Conservation (phyloP, 2,888 invertebrate species). For the Sepioteuthis lessoniana region DNA sequence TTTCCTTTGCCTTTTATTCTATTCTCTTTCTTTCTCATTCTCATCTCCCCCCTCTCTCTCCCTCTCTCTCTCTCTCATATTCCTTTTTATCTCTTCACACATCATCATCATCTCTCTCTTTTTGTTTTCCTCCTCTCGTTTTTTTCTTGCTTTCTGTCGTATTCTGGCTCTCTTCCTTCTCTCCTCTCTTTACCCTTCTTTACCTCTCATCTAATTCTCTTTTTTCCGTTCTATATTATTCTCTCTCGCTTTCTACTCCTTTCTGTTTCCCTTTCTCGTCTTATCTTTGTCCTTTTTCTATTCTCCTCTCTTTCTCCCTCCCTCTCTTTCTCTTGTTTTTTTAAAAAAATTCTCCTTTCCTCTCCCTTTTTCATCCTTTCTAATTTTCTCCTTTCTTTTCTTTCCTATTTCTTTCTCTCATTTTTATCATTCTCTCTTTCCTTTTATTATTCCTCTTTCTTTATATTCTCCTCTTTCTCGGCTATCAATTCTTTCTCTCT, state of each 20-base stretch:
- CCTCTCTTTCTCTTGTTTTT: neutral
- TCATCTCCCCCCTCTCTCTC: too few species aligned
- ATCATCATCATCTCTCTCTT: neutral
- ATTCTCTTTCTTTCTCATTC: too few species aligned
- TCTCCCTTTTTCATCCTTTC: neutral
- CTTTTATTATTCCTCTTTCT: neutral
- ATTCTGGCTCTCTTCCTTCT: neutral
- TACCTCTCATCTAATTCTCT: neutral
- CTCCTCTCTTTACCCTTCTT: neutral
- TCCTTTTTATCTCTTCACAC: too few species aligned
- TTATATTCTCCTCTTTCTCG: neutral
- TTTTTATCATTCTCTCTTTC: neutral
- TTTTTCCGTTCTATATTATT: neutral
- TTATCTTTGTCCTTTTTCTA: too few species aligned
- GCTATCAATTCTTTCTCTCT: neutral
- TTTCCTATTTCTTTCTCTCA: neutral
- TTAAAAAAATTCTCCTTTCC: too few species aligned
- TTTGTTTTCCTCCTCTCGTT: neutral
- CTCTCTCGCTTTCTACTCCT: neutral
- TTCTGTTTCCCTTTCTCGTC: neutral
- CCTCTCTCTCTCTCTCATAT: too few species aligned
- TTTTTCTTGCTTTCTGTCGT: neutral
- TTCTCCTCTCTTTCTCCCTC: neutral
- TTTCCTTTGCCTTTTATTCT: too few species aligned
- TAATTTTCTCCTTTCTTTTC: neutral